Base-by-base conservation (phyloP, 2,888 invertebrate species). In the Brenthis daphne region DNA sequence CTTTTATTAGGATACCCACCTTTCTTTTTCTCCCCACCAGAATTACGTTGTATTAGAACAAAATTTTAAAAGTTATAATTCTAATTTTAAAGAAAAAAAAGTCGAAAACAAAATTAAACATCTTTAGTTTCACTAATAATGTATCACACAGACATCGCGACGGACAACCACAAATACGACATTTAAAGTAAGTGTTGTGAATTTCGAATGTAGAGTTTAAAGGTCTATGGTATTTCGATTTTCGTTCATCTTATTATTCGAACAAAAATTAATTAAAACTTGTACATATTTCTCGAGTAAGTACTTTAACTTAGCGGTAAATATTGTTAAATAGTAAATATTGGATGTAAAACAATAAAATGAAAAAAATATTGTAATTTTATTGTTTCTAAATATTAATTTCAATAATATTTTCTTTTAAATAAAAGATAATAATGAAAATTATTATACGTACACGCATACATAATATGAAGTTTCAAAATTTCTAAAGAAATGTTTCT, bases 21-120 rank as follows among this genome's bases (percentile, higher is more conserved):
- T 87, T 85, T 80, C 79, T 80, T 83, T 80, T 78, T 80, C 81
- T 82, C 80, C 80, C 80, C 77, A 75, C 77, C 74, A 76, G 79
- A 80, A 76, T 78, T 79, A 79, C 77, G 76, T 71, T 75, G 75
- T 71, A 74, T 76, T 75, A 79, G 75, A 71, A 77, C 76, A 78
- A 71, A 68, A 66, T 70, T 68, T 67, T 65, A 64, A 75, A 67
- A 70, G 54, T 60, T 57, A 6, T 55, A 58, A 61, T 73, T 68
- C 55, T 29, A 70, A 72, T 73, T 69, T 72, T 67, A 75, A 77
- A 77, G 65, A 71, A 74, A 74, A 76, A 71, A 57, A 72, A 75
- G 67, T 74, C 73, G 73, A 68, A 74, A 68, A 75, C 74, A 75
- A 70, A 75, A 72, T 74, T 78, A 77, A 77, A 78, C 79, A 82